Conservation (phyloP, 2,797 vertebrate species). For the Otolemur crassicaudatus region DNA sequence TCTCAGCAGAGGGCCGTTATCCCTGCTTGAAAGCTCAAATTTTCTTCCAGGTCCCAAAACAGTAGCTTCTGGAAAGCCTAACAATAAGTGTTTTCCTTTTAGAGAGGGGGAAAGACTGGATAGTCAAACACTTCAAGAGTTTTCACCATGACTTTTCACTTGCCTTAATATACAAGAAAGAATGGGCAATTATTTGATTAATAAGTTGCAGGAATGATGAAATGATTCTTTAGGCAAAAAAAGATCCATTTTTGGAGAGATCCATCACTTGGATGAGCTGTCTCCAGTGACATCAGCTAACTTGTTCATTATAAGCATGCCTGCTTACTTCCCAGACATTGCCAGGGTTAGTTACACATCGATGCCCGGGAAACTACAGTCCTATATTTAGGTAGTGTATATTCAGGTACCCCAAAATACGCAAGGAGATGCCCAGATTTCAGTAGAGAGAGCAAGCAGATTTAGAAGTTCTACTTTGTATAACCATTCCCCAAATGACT, state of each 20-base stretch:
- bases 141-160: neutral
- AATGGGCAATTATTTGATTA: neutral
- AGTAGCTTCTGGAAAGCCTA: neutral
- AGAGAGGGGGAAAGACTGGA: neutral
- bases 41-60: neutral
- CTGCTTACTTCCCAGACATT: neutral
- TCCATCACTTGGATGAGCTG: neutral
- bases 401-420: neutral
- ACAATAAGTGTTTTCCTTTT: neutral
- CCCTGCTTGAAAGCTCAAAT: neutral
- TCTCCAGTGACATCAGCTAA: neutral
- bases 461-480: neutral
- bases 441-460: neutral
- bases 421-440: neutral
- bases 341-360: too few species aligned
- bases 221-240: neutral
- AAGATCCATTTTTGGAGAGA: neutral
- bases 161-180: neutral
- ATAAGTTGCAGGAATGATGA: neutral
- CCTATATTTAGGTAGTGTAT: neutral
- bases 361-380: neutral
- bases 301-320: neutral
- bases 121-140: neutral
- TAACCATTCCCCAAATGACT: neutral
- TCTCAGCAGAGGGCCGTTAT: neutral